A percentile compares a stretch with the other conserved stretches of the same genome.
phyloP scores from a whole-genome alignment of 2,888 invertebrate species.

The Salticus scenicus region DNA sequence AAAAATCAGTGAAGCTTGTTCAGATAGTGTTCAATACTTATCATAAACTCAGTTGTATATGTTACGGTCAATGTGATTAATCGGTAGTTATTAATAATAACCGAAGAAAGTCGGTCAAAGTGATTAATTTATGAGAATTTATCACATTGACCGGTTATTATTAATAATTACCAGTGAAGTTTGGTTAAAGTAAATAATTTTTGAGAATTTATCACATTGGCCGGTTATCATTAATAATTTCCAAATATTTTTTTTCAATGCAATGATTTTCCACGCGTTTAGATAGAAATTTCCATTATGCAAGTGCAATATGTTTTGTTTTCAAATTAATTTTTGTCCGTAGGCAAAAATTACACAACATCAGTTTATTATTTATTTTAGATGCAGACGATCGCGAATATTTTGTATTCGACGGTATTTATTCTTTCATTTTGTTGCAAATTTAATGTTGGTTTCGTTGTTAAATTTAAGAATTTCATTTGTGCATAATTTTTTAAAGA shows the following conservation, averaged over 20 bases:
- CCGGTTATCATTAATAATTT: neutral
- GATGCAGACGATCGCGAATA: too few species aligned
- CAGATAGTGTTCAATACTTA: too few species aligned
- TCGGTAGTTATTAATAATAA: neutral
- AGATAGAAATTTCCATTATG: slow-evolving; percentile 11
- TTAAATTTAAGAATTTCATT: too few species aligned
- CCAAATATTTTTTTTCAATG: neutral
- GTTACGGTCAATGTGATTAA: neutral
- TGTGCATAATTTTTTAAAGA: neutral
- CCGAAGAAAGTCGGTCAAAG: too few species aligned
- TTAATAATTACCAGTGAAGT: too few species aligned
- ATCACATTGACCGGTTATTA: too few species aligned
- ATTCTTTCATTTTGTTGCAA: neutral
- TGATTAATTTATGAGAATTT: too few species aligned
- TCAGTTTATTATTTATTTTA: neutral
- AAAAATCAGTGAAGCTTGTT: too few species aligned
- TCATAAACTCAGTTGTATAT: too few species aligned
- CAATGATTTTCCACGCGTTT: slow-evolving; percentile 22
- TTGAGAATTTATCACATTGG: slow-evolving; percentile 1
- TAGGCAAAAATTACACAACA: neutral
- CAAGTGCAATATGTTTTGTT: neutral
- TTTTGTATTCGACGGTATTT: neutral
- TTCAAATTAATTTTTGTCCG: neutral
- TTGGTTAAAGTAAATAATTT: neutral
- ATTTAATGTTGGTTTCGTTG: neutral